Evolutionary conservation across 2,113 vertebrate genomes (phyloP).

Genomic region (Hyperopisus bebe): DNA sequence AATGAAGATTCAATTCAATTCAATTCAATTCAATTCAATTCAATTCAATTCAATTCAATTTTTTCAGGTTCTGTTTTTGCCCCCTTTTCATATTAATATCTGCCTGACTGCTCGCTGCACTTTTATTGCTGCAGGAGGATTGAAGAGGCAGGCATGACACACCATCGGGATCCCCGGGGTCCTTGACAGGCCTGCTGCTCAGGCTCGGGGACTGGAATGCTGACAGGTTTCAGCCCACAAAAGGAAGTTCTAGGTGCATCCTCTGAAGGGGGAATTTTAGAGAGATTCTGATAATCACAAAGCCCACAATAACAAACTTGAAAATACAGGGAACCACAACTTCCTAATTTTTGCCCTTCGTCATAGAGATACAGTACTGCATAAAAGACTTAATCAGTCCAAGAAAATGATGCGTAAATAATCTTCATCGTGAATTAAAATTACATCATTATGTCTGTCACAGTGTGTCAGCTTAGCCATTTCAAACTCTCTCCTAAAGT

Average conservation of each 20-base stretch:
- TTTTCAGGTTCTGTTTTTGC: neutral
- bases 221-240: neutral
- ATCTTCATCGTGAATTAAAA: neutral
- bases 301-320: neutral
- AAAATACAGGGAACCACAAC: constrained; percentile 30
- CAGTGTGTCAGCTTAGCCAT: neutral
- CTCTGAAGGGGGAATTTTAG: neutral
- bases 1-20: neutral
- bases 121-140: neutral
- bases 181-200: neutral
- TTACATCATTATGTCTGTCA: neutral
- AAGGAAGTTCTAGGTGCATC: neutral
- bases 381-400: neutral
- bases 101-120: neutral
- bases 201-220: neutral
- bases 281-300: neutral
- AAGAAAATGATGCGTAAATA: neutral
- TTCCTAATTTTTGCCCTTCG: constrained; percentile 27
- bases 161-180: neutral
- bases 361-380: constrained; percentile 17
- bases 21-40: neutral
- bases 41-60: neutral
- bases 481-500: neutral
- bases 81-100: neutral
- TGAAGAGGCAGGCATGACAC: neutral